Percentiles rank a stretch among this genome's conserved stretches.
Conservation (phyloP, 1,140 invertebrate genomes). For the Sitophilus oryzae region DNA sequence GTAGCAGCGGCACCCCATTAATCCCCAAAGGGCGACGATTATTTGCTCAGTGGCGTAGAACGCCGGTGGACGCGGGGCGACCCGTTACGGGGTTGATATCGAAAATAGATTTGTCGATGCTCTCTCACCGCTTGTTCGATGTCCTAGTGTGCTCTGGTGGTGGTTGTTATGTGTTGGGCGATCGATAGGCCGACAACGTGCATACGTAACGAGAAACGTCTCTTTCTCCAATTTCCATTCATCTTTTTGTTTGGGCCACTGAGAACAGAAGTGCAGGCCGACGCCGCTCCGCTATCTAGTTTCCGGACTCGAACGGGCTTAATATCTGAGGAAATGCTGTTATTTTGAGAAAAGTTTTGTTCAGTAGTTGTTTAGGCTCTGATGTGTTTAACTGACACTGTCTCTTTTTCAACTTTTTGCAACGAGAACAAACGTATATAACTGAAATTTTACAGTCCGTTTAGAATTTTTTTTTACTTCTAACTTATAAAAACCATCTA, state of each 20-base stretch:
- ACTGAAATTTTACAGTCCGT: too few relatives aligned
- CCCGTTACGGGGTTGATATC: conserved; percentile 6
- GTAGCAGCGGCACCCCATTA: conserved; percentile 30
- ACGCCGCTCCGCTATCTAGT: neutral
- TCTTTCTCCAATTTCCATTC: neutral
- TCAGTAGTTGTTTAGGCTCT: neutral
- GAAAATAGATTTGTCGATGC: conserved; percentile 20
- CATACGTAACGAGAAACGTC: too few relatives aligned
- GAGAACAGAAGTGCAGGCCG: too few relatives aligned
- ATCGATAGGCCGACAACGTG: neutral
- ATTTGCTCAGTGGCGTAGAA: conserved; percentile 33
- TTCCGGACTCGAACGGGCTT: neutral
- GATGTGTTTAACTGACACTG: neutral
- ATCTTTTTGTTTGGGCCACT: neutral
- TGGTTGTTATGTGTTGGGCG: too few relatives aligned
- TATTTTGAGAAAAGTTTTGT: neutral
- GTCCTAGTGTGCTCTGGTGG: too few relatives aligned
- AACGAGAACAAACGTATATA: too few relatives aligned
- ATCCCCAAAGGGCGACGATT: conserved; percentile 29
- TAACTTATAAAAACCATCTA: too few relatives aligned
- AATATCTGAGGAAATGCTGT: neutral
- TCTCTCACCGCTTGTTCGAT: neutral
- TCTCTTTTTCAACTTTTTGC: too few relatives aligned
- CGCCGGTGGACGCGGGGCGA: conserved; percentile 12
- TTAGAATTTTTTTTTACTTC: too few relatives aligned